phyloP scores from a whole-genome alignment of 1,140 invertebrate species.

The Schlechtendalia chinensis region DNA sequence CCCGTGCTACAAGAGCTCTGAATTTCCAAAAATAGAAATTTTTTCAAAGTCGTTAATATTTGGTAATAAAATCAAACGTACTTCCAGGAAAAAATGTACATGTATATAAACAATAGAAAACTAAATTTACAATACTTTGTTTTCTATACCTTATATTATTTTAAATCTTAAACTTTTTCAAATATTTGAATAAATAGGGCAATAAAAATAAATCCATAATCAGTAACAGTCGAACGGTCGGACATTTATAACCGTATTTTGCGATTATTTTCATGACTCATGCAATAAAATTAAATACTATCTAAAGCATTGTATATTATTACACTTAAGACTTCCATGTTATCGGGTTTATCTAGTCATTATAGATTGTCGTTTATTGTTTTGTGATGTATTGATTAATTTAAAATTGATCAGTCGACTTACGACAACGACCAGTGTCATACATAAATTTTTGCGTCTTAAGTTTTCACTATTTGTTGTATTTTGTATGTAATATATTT shows the following conservation, averaged over 20 bases:
- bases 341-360: no score
- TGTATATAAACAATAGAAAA: not conserved
- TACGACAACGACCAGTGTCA: slow-evolving; percentile 5
- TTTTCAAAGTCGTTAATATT: not conserved
- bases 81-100: not conserved
- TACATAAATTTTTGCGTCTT: slow-evolving; percentile 9
- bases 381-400: not conserved
- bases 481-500: not conserved
- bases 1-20: no score
- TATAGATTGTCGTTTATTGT: not conserved
- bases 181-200: no score
- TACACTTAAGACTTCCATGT: not conserved
- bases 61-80: not conserved
- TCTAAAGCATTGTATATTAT: not conserved
- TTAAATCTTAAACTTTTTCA: not conserved
- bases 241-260: no score
- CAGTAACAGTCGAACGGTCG: no score
- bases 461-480: slow-evolving; percentile 6
- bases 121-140: no score
- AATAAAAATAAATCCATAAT: no score
- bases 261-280: not conserved
- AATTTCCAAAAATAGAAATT: not conserved
- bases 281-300: not conserved
- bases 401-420: slow-evolving; percentile 12
- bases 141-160: no score